Evolutionary conservation across 2,113 vertebrate genomes (phyloP).

Genomic region (Pomatostomus ruficeps): DNA sequence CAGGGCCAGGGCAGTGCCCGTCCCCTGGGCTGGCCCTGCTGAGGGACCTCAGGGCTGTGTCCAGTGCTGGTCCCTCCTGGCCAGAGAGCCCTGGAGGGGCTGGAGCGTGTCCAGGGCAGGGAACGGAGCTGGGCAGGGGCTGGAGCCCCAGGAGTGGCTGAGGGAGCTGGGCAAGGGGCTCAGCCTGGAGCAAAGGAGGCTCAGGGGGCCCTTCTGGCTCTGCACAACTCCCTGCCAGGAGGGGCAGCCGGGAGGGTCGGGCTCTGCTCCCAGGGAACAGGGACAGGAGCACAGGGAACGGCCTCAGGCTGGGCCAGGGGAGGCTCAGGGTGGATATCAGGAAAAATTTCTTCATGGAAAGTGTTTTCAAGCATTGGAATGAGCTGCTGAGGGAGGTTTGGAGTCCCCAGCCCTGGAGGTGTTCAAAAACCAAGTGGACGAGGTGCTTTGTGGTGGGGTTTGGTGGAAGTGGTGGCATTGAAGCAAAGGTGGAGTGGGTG

Average conservation of each 20-base stretch:
- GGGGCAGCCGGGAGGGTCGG: neutral
- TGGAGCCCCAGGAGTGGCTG: neutral
- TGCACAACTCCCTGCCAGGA: neutral
- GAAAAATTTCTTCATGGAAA: neutral
- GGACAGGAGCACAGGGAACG: neutral
- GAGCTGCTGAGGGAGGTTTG: neutral
- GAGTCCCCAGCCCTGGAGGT: neutral
- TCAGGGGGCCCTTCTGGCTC: neutral
- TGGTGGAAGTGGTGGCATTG: neutral
- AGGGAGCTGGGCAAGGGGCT: neutral
- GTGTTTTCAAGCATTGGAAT: rapidly evolving
- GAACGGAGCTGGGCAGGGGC: neutral
- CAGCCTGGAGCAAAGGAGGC: neutral
- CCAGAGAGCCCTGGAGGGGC: neutral
- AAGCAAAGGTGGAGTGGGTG: neutral
- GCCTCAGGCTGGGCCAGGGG: neutral
- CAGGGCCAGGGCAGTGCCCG: neutral
- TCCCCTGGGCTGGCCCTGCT: neutral
- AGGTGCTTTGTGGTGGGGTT: neutral
- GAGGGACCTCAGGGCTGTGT: neutral
- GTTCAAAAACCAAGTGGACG: neutral
- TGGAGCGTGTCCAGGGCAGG: neutral
- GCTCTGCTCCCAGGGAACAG: neutral
- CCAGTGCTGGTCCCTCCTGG: neutral
- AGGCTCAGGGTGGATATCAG: rapidly evolving